Evolutionary conservation across 1,140 invertebrate genomes (phyloP).

Genomic region (Diachasma alloeum): DNA sequence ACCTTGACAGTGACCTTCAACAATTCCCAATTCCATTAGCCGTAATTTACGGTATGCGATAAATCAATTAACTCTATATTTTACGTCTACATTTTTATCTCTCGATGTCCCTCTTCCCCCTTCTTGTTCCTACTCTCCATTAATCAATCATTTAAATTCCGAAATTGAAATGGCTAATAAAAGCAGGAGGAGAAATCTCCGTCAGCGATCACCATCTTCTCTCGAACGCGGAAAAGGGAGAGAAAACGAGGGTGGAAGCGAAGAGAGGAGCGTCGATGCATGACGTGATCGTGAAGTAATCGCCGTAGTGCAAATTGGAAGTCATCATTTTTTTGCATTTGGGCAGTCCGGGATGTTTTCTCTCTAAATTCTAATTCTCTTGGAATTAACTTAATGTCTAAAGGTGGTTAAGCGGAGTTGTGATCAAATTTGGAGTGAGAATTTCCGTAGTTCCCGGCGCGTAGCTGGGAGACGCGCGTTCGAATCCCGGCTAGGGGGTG

Average conservation of each 20-base stretch:
- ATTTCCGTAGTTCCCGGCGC: too few species aligned
- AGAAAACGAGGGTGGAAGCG: background rate
- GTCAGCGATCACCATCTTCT: background rate
- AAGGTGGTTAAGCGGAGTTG: too few species aligned
- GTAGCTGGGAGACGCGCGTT: too few species aligned
- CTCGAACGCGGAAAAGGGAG: background rate
- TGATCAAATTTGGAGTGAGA: too few species aligned
- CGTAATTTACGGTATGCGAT: background rate
- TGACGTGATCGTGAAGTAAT: background rate
- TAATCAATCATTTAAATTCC: background rate
- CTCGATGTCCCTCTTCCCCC: too few species aligned
- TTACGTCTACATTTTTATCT: background rate
- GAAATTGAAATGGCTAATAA: background rate
- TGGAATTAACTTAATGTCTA: too few species aligned
- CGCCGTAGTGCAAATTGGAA: background rate
- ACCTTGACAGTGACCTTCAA: conserved; percentile 1
- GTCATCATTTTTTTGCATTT: too few species aligned
- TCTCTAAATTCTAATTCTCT: too few species aligned
- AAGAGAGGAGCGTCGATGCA: background rate
- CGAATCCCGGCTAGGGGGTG: too few species aligned
- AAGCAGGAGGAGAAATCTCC: background rate
- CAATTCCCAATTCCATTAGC: background rate
- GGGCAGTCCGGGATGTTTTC: too few species aligned
- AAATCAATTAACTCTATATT: background rate
- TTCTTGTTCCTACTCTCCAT: too few species aligned